phyloP scores from a whole-genome alignment of 2,888 invertebrate species.

The Agrotis ipsilon region DNA sequence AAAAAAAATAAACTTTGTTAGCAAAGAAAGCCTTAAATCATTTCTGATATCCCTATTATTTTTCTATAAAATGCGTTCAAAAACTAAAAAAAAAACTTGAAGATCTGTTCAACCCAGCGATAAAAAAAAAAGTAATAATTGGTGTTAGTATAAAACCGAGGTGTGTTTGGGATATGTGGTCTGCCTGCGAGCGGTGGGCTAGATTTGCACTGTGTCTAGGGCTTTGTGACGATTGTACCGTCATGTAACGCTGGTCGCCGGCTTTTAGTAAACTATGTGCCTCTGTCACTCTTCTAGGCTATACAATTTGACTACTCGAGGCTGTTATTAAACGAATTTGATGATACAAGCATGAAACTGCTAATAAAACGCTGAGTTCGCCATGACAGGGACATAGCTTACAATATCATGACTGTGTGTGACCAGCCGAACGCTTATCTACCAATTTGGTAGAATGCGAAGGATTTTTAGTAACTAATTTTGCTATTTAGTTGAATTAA shows the following conservation, averaged over 20 bases:
- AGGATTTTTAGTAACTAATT: constrained; percentile 68
- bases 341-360: constrained; percentile 2
- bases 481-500: constrained; percentile 67
- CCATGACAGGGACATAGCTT: constrained; percentile 33
- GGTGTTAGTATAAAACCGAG: constrained; percentile 85
- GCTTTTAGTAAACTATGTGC: constrained; percentile 51
- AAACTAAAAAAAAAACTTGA: constrained; percentile 62
- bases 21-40: constrained; percentile 45
- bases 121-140: constrained; percentile 74
- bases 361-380: constrained; percentile 6
- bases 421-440: constrained; percentile 63
- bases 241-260: constrained; percentile 59
- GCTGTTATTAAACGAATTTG: constrained; percentile 22
- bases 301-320: constrained; percentile 14
- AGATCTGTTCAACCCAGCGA: constrained; percentile 76
- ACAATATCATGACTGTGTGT: constrained; percentile 46
- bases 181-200: constrained; percentile 79
- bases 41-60: constrained; percentile 32
- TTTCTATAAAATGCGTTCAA: constrained; percentile 48
- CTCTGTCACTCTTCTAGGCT: constrained; percentile 24
- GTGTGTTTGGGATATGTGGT: constrained; percentile 89
- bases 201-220: constrained; percentile 75
- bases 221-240: constrained; percentile 64
- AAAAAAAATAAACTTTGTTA: constrained; percentile 18
- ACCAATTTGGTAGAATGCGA: constrained; percentile 57